A percentile compares a stretch with the other conserved stretches of the same genome.
phyloP scores from a whole-genome alignment of 2,888 invertebrate genomes.

The Apamea epomidion region DNA sequence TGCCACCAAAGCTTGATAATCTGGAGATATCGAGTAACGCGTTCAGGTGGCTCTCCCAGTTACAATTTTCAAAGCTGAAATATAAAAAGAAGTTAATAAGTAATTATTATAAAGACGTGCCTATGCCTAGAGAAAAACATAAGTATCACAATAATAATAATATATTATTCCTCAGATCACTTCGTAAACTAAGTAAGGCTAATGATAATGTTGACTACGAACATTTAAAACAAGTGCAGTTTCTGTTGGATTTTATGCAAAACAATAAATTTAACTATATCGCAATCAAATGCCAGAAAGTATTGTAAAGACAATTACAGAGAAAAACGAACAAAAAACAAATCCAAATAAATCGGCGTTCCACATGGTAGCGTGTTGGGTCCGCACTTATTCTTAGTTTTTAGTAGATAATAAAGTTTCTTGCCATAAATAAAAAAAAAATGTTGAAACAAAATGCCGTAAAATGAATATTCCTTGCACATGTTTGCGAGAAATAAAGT shows the following conservation, averaged over 20 bases:
- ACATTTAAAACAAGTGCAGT: not conserved
- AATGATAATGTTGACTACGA: not conserved
- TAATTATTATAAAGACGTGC: not conserved
- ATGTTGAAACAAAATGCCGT: not conserved
- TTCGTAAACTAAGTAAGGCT: not conserved
- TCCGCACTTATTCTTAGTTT: not conserved
- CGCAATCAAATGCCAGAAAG: too few relatives aligned
- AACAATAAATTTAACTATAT: not conserved
- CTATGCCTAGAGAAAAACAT: not conserved
- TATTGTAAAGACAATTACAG: not conserved
- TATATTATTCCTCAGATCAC: not conserved
- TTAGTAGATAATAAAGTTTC: not conserved
- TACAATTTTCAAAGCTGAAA: conserved; percentile 72
- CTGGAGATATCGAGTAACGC: conserved; percentile 39
- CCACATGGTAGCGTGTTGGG: not conserved
- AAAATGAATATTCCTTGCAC: conserved; percentile 4
- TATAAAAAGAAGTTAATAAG: not conserved
- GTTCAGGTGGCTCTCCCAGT: conserved; percentile 48
- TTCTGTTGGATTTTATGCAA: not conserved
- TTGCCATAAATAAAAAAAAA: not conserved
- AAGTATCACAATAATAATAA: not conserved
- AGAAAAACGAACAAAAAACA: not conserved
- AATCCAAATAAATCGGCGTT: not conserved
- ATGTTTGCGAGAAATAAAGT: not conserved
- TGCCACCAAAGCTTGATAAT: conserved; percentile 46